Evolutionary conservation across 2,797 vertebrate species (phyloP).

Genomic region (Sebastes ruberrimus): DNA sequence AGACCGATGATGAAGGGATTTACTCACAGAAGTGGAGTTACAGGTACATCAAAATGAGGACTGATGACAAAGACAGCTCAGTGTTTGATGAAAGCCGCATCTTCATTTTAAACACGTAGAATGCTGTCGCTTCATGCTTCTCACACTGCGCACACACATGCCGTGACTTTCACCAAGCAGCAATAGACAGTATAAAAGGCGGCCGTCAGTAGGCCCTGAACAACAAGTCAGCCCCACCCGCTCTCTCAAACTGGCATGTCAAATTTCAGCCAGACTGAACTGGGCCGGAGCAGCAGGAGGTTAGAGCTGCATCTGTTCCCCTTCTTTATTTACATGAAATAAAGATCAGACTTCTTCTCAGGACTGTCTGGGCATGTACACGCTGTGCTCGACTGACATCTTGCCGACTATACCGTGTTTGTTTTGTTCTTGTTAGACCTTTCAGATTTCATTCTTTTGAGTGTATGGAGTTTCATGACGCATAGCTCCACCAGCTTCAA

Average conservation of each 20-base stretch:
- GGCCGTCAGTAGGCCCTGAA: background rate
- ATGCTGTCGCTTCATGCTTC: background rate
- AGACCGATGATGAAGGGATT: background rate
- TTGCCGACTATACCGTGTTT: no score
- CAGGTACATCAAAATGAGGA: background rate
- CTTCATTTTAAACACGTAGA: background rate
- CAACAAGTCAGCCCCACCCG: background rate
- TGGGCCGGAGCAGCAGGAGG: background rate
- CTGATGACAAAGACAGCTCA: background rate
- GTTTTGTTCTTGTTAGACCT: no score
- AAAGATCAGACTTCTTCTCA: background rate
- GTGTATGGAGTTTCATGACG: no score
- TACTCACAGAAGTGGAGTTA: background rate
- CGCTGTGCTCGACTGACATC: background rate
- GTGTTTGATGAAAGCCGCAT: background rate
- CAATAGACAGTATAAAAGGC: background rate
- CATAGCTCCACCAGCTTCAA: no score
- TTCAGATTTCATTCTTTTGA: no score
- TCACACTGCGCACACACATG: background rate
- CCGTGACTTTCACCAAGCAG: background rate
- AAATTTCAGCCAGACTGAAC: background rate
- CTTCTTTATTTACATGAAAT: background rate
- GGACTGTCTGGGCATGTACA: background rate
- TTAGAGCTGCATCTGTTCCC: background rate
- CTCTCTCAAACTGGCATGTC: background rate